Evolutionary conservation across 1,140 invertebrate genomes (phyloP).

Genomic region (Atta texana): DNA sequence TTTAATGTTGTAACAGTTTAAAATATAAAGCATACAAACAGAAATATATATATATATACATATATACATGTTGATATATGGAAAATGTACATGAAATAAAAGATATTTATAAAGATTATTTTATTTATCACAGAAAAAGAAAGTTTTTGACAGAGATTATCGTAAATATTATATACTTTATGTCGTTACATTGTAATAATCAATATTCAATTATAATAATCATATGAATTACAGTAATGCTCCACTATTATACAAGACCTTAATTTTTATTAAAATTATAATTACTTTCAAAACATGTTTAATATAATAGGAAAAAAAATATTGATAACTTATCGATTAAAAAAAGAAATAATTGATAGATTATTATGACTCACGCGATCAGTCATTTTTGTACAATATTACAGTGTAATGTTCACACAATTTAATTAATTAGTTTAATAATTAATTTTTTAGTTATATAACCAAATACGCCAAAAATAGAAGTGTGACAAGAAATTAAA

Average conservation of each 20-base stretch:
- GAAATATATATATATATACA: background rate
- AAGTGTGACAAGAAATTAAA: background rate
- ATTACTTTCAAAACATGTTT: background rate
- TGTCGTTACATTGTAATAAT: background rate
- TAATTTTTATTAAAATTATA: background rate
- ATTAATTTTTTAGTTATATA: background rate
- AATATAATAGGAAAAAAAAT: background rate
- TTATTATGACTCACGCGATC: background rate
- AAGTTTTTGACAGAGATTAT: too few species aligned
- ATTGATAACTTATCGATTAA: background rate
- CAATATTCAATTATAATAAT: background rate
- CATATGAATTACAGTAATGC: background rate
- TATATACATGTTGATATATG: too few species aligned
- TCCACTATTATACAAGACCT: background rate
- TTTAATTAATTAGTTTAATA: slow-evolving; percentile 17
- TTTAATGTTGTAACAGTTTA: background rate
- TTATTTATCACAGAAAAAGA: background rate
- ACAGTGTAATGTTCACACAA: background rate
- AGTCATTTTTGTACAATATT: background rate
- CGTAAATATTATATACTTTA: background rate
- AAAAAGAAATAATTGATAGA: background rate
- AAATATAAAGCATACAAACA: background rate
- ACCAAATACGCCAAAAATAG: background rate
- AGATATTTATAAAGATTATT: background rate
- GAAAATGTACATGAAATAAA: background rate